These are phyloP conservation scores for Loriculus beryllinus DNA, from an alignment of 2,797 vertebrate genomes.

Conservation along the genomic window DNA sequence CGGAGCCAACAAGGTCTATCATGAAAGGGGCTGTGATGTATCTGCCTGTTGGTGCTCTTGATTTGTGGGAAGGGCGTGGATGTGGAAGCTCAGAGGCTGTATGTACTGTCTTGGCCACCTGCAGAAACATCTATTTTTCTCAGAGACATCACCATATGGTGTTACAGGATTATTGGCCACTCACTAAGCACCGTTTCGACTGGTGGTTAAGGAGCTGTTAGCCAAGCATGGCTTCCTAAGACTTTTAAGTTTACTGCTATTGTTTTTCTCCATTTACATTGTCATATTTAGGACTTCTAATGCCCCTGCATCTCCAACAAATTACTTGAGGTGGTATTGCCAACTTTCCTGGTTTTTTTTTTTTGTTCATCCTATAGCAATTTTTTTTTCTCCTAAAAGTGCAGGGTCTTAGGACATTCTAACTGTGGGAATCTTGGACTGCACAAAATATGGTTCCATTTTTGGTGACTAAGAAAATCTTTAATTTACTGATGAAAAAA, in stretches of 20 bases:
- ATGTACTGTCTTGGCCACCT: background rate
- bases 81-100: background rate
- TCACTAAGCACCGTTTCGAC: rapidly evolving
- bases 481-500: background rate
- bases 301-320: background rate
- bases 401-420: background rate
- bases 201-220: background rate
- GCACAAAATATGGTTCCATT: background rate
- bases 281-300: background rate
- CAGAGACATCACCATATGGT: rapidly evolving
- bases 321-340: background rate
- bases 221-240: rapidly evolving
- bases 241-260: background rate
- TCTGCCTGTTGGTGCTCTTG: background rate
- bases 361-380: background rate
- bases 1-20: constrained; percentile 11
- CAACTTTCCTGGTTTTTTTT: background rate
- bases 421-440: background rate
- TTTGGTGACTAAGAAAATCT: background rate
- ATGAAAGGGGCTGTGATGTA: background rate
- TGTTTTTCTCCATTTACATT: background rate
- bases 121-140: background rate
- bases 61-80: constrained; percentile 19
- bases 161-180: background rate
- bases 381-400: background rate